These are phyloP conservation scores for Notamacropus eugenii DNA, from an alignment of 2,797 vertebrate genomes.

Conservation along the genomic window DNA sequence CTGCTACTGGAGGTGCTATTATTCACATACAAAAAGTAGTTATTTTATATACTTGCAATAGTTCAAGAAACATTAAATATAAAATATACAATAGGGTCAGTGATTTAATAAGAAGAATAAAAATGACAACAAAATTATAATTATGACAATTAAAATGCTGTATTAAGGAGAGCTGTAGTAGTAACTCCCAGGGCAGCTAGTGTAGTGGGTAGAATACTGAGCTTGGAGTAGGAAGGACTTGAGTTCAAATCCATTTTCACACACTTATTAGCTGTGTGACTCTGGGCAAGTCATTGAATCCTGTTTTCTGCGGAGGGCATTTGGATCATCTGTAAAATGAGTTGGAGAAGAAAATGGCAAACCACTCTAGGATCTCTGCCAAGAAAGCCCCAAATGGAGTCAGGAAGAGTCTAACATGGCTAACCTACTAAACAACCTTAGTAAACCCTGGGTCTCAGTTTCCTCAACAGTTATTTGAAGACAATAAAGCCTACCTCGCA, in stretches of 20 bases:
- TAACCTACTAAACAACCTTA: neutral
- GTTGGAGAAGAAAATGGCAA: neutral
- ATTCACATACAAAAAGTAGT: neutral
- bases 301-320: neutral
- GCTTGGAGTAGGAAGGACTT: neutral
- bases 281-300: neutral
- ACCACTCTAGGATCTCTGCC: neutral
- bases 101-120: neutral
- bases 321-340: neutral
- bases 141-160: neutral
- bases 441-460: neutral
- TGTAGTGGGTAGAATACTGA: neutral
- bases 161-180: neutral
- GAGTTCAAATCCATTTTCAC: neutral
- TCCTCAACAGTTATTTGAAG: neutral
- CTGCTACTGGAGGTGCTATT: neutral
- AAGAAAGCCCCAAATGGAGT: neutral
- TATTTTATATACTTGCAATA: neutral
- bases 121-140: neutral
- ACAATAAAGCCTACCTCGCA: neutral
- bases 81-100: neutral
- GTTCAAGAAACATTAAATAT: neutral
- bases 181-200: neutral
- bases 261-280: neutral
- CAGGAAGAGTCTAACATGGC: neutral